Evolutionary conservation across 2,797 vertebrate species (phyloP).

Genomic region (Podarcis lilfordi): DNA sequence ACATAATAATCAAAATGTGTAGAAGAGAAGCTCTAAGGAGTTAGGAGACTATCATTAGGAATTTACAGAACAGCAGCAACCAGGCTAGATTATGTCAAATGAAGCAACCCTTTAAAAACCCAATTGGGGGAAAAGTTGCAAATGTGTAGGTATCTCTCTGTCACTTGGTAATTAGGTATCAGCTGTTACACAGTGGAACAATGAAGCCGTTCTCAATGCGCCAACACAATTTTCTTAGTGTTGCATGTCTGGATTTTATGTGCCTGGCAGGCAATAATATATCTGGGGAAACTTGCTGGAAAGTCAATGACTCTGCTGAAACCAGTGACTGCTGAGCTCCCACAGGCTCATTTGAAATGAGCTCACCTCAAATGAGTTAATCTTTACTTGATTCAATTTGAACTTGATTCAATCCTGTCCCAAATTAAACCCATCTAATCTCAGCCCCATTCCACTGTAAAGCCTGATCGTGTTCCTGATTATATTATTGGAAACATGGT

Average conservation of each 20-base stretch:
- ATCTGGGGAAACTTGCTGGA: slow-evolving; percentile 11
- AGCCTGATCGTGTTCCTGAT: neutral
- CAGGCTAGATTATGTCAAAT: neutral
- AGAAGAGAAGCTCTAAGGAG: neutral
- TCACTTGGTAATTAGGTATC: neutral
- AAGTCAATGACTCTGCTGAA: slow-evolving; percentile 7
- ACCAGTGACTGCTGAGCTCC: neutral
- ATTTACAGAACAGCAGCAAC: neutral
- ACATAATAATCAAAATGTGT: neutral
- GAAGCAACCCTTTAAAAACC: neutral
- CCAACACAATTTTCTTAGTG: neutral
- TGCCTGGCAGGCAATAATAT: neutral
- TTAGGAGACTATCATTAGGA: neutral
- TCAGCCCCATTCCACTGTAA: neutral
- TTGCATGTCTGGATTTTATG: rapidly evolving
- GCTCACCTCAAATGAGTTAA: neutral
- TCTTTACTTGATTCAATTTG: neutral
- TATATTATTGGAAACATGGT: neutral
- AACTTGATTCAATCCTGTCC: neutral
- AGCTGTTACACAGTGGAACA: neutral
- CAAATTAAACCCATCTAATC: neutral
- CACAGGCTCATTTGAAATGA: neutral
- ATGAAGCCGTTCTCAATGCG: neutral
- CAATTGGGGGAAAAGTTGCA: neutral
- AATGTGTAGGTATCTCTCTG: neutral